Base-by-base conservation (phyloP, 1,140 invertebrate genomes). In the Eulimnadia texana region DNA sequence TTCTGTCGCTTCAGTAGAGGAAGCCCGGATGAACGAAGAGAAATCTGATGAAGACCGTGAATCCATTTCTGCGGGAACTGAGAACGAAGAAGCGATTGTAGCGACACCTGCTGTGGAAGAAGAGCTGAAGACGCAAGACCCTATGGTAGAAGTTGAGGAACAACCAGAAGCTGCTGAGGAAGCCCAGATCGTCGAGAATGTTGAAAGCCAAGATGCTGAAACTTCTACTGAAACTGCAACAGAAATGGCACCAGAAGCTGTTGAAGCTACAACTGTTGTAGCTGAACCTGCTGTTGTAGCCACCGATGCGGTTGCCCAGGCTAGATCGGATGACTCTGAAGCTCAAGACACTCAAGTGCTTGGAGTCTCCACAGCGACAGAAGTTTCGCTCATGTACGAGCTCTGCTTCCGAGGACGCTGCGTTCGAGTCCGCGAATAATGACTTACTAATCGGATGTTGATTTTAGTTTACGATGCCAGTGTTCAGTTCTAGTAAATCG, bases 311-410 rank as follows among this genome's bases (percentile, higher is more conserved):
- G 27, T 57, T 27, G 55, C 55, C 28, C 24, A 27, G 2, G 55
- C 10, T 19, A 27, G 33, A 3, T 9, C n/a, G 9, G 28, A 27
- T 9, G 55, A 57, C 28, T 27, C 27, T 19, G 10, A 33, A 3
- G n/a, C 55, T 23, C 50, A 52, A 6, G 53, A 61, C 23, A 25
- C 49, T 9, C 50, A 63, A 51, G 62, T 63, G 19, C 20, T 63
- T 10, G 62, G 62, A 22, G 50, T 63, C 24, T 63, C 62, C 27
- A 63, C 62, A 20, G 62, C 62, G 11, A 63, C 62, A 1, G 62
- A 63, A 60, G 62, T 63, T 16, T 63, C 62, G 16, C 62, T 63
- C 2, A 63, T 63, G 62, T 63, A 63, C 56, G 62, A 63, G 51
- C 50, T 63, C 9, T 63, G 62, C 50, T 63, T 50, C 50, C 59